phyloP scores from a whole-genome alignment of 2,113 vertebrate genomes.

The Sialia sialis region DNA sequence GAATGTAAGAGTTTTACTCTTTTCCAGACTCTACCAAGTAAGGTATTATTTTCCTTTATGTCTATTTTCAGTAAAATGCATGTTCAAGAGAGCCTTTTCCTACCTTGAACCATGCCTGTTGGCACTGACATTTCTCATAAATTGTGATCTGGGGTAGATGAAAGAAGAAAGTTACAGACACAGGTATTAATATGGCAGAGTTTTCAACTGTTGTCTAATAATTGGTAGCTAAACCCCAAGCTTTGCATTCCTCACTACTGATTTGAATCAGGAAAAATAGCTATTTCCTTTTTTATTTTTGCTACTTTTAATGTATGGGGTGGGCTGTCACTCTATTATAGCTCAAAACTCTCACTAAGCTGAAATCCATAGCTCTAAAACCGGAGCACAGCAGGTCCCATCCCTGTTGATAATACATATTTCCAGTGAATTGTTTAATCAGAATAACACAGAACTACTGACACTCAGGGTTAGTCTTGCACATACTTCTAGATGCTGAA shows the following conservation, averaged over 20 bases:
- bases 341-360: neutral
- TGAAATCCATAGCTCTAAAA: neutral
- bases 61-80: neutral
- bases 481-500: neutral
- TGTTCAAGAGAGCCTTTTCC: neutral
- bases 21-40: neutral
- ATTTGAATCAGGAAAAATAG: neutral
- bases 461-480: neutral
- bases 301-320: neutral
- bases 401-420: neutral
- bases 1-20: neutral
- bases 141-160: neutral
- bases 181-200: neutral
- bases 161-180: neutral
- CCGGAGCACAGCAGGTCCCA: neutral
- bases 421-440: neutral
- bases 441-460: neutral
- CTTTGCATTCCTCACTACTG: neutral
- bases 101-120: neutral
- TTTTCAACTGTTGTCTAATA: neutral
- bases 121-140: neutral
- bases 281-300: neutral
- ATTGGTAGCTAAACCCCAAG: neutral
- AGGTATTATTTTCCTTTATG: neutral
- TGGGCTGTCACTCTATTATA: neutral